A percentile compares a stretch with the other conserved stretches of the same genome.
phyloP scores from a whole-genome alignment of 1,140 invertebrate species.

The Ectropis grisescens region DNA sequence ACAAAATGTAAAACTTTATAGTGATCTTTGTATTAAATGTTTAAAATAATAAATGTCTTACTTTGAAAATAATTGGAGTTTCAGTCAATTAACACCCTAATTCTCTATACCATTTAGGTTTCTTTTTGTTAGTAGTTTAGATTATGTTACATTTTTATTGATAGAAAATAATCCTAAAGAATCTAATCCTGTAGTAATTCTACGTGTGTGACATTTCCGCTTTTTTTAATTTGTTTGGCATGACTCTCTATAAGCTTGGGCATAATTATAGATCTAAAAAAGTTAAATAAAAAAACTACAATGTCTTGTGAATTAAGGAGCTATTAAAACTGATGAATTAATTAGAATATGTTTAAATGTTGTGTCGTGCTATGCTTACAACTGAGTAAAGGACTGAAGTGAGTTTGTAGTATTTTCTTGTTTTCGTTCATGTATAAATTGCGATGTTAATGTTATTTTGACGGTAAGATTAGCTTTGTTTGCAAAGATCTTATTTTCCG shows the following conservation, averaged over 20 bases:
- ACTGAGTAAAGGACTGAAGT: no score
- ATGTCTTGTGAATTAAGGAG: constrained; percentile 4
- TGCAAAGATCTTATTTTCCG: constrained; percentile 39
- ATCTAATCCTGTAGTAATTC: no score
- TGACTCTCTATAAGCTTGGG: constrained; percentile 14
- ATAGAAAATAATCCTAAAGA: no score
- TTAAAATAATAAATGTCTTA: constrained; percentile 63
- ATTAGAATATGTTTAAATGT: no score
- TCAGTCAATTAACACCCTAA: constrained; percentile 70
- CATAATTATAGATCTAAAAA: constrained; percentile 1
- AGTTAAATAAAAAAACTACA: constrained; percentile 3
- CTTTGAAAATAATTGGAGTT: constrained; percentile 62
- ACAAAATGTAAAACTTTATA: constrained; percentile 54
- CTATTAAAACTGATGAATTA: constrained; percentile 2
- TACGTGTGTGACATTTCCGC: constrained; percentile 32
- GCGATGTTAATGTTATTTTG: not conserved
- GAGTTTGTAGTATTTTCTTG: constrained; percentile 3
- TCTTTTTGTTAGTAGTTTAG: no score
- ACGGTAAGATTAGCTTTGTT: constrained; percentile 14
- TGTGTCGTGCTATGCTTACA: no score
- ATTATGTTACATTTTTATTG: no score
- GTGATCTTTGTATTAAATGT: constrained; percentile 61
- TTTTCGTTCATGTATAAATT: constrained; percentile 5
- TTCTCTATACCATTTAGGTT: constrained; percentile 24
- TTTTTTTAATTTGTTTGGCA: constrained; percentile 47